phyloP scores from a whole-genome alignment of 2,113 vertebrate species.

The Heliornis fulica region DNA sequence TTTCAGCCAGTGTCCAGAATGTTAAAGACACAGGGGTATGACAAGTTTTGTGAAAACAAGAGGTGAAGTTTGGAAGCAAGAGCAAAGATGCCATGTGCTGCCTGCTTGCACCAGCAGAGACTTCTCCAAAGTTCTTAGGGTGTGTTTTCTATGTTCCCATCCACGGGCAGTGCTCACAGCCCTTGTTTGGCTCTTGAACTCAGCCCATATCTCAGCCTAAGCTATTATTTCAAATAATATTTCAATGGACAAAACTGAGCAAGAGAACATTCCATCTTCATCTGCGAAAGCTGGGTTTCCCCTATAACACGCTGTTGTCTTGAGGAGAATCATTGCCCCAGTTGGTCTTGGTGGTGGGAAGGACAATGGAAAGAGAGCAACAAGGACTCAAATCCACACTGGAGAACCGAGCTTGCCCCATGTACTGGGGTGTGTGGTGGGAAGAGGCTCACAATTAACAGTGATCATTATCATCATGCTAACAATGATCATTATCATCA shows the following conservation, averaged over 20 bases:
- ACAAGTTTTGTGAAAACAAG: neutral
- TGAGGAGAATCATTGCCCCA: neutral
- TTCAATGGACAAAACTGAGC: neutral
- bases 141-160: neutral
- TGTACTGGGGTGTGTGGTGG: neutral
- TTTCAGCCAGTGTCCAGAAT: neutral
- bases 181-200: neutral
- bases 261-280: rapidly evolving
- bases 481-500: constrained; percentile 60
- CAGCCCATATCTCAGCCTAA: neutral
- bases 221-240: neutral
- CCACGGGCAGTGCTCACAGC: neutral
- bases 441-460: constrained; percentile 47
- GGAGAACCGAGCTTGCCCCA: neutral
- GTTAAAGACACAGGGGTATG: neutral
- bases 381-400: neutral
- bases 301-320: neutral
- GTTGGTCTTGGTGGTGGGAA: neutral
- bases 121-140: neutral
- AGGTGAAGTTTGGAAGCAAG: neutral
- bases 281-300: neutral
- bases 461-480: constrained; percentile 61
- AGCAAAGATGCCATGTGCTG: neutral
- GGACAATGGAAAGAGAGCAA: neutral
- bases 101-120: neutral